phyloP scores from a whole-genome alignment of 2,113 vertebrate genomes.

The Hemibagrus wyckioides region DNA sequence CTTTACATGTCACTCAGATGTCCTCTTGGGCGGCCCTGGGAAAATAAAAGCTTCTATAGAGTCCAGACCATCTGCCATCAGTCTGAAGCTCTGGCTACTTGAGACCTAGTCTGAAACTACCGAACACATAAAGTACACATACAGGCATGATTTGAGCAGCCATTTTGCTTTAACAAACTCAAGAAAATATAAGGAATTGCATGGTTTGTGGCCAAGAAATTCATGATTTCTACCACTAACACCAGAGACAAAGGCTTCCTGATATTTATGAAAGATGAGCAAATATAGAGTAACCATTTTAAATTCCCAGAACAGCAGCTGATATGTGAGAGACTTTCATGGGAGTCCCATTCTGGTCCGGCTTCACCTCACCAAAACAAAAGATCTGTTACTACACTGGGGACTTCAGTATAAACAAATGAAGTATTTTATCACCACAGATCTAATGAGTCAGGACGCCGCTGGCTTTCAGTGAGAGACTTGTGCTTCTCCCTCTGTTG shows the following conservation, averaged over 20 bases:
- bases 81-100: too few species aligned
- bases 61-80: too few species aligned
- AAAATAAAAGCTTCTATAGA: too few species aligned
- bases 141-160: neutral
- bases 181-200: neutral
- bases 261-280: neutral
- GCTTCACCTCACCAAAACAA: neutral
- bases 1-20: too few species aligned
- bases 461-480: too few species aligned
- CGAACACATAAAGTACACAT: neutral
- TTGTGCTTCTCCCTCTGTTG: too few species aligned
- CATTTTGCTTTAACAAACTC: neutral
- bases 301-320: neutral
- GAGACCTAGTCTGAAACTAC: neutral
- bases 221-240: neutral
- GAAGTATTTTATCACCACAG: too few species aligned
- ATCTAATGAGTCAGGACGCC: too few species aligned
- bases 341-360: neutral
- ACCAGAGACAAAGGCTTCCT: neutral
- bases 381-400: neutral
- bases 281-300: neutral
- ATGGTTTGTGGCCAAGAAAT: neutral
- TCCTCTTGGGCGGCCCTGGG: too few species aligned
- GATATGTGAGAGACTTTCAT: neutral
- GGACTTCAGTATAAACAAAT: too few species aligned